A percentile compares a stretch with the other conserved stretches of the same genome.
Conservation (phyloP, 2,113 vertebrate species). For the Aegithalos caudatus region DNA sequence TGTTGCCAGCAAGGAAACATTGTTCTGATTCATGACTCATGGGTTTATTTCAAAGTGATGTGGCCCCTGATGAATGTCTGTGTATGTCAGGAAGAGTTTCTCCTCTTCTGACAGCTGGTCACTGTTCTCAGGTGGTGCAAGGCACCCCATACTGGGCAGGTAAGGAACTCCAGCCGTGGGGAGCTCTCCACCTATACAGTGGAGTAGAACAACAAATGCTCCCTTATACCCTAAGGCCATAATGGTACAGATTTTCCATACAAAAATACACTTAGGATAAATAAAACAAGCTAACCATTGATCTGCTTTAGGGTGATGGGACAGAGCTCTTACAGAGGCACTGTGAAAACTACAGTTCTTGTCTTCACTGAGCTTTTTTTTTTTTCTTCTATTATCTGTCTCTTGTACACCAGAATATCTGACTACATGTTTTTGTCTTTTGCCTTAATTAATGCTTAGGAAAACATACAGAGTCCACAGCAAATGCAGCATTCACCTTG, state of each 20-base stretch:
- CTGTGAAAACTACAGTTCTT: background rate
- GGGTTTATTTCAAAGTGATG: slow-evolving; percentile 15
- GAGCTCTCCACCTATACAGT: background rate
- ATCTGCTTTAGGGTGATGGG: background rate
- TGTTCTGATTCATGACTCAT: slow-evolving; percentile 30
- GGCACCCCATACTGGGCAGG: background rate
- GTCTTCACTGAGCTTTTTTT: background rate
- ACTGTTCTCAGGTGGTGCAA: background rate
- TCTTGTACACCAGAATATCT: background rate
- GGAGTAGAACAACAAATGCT: background rate
- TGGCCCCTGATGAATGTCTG: background rate
- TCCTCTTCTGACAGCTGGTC: background rate
- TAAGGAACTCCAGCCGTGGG: background rate
- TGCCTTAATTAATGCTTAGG: background rate
- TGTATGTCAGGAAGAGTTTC: background rate
- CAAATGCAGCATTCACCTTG: background rate
- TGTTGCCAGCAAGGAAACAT: background rate
- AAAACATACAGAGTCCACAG: background rate
- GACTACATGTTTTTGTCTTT: background rate
- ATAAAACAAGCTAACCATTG: background rate
- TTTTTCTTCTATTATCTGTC: background rate
- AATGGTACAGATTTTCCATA: background rate
- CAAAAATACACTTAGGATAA: background rate
- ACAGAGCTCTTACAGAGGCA: background rate
- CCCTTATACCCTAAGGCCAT: background rate